Conservation (phyloP, 2,113 vertebrate species). For the Oryzias celebensis region DNA sequence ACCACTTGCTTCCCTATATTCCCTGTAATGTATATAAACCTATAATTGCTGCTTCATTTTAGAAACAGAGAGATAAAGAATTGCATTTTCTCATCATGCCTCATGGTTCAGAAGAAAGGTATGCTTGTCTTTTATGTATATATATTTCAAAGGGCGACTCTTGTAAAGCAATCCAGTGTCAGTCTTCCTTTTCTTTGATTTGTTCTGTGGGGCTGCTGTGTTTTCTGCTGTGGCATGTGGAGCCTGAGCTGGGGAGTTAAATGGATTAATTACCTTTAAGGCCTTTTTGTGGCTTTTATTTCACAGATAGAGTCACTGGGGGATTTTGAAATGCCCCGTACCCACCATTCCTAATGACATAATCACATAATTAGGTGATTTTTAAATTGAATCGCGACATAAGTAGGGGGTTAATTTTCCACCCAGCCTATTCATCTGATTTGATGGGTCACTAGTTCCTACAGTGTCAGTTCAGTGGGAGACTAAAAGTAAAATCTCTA, state of each 20-base stretch:
- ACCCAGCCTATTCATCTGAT: constrained; percentile 66
- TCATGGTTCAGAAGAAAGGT: constrained; percentile 77
- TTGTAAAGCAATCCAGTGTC: constrained; percentile 84
- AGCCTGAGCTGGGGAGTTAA: constrained; percentile 81
- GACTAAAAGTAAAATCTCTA: constrained; percentile 55
- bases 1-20: constrained; percentile 33
- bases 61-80: constrained; percentile 24
- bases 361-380: constrained; percentile 93
- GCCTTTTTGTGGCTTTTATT: constrained; percentile 86
- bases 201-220: constrained; percentile 71
- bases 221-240: constrained; percentile 79
- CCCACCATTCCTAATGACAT: constrained; percentile 85
- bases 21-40: constrained; percentile 52
- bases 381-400: constrained; percentile 80
- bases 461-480: constrained; percentile 35
- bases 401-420: constrained; percentile 83
- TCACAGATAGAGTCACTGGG: constrained; percentile 80
- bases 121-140: constrained; percentile 82
- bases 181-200: constrained; percentile 67
- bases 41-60: constrained; percentile 44
- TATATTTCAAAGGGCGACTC: constrained; percentile 85
- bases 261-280: constrained; percentile 92
- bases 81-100: constrained; percentile 57
- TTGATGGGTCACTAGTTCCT: constrained; percentile 69
- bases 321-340: constrained; percentile 81